Percentiles rank a stretch among this genome's conserved stretches.
phyloP scores from a whole-genome alignment of 1,140 invertebrate genomes.

The Ditylenchus dipsaci region DNA sequence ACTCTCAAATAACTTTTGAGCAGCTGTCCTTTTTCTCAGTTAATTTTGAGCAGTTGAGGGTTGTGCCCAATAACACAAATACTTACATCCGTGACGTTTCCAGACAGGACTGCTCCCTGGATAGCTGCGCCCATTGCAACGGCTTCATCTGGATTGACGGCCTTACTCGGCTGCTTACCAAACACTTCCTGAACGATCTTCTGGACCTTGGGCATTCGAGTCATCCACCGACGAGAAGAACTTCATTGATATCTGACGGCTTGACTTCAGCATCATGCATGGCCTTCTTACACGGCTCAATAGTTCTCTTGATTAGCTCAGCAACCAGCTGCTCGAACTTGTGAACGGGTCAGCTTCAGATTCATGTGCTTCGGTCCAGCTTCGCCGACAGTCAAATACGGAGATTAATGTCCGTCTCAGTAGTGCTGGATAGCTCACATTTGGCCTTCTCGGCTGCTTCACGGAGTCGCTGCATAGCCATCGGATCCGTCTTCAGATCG shows the following conservation, averaged over 20 bases:
- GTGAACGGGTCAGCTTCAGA: constrained; percentile 84
- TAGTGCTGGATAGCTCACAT: constrained; percentile 83
- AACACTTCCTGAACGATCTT: constrained; percentile 63
- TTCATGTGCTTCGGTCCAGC: constrained; percentile 92
- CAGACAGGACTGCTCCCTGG: constrained; percentile 87
- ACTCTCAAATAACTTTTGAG: too few species aligned
- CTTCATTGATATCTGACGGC: constrained; percentile 83
- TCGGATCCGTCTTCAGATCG: constrained; percentile 79
- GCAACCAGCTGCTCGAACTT: constrained; percentile 87
- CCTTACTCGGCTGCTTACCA: constrained; percentile 6
- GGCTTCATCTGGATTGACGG: constrained; percentile 21
- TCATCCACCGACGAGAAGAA: constrained; percentile 92
- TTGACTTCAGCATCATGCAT: constrained; percentile 83
- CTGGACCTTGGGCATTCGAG: constrained; percentile 93
- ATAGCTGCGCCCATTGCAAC: constrained; percentile 61
- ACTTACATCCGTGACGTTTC: constrained; percentile 82
- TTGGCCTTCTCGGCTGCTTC: constrained; percentile 92
- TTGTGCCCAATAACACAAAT: too few species aligned
- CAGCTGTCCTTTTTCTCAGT: too few species aligned
- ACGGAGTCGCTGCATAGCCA: constrained; percentile 80
- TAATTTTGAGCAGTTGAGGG: too few species aligned
- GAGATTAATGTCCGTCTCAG: constrained; percentile 93
- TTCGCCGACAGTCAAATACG: constrained; percentile 91
- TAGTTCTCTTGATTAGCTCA: constrained; percentile 78
- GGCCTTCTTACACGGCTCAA: constrained; percentile 90